Base-by-base conservation (phyloP, 2,888 invertebrate species). In the Catocala sponsa region DNA sequence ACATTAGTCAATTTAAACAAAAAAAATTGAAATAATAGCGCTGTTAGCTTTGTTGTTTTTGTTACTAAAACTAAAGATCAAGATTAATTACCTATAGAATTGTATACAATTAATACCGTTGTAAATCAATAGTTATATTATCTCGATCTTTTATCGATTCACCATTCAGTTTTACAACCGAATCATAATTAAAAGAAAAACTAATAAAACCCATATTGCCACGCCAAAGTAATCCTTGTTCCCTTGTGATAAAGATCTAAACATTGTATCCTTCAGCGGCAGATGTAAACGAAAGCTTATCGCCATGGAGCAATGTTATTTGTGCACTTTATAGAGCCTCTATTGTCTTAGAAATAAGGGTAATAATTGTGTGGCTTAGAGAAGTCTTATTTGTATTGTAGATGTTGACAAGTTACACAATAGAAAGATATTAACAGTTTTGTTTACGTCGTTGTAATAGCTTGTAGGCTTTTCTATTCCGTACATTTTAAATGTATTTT, bases 391-490 rank as follows among this genome's bases (percentile, higher is more conserved):
- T 25, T 11, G 55, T 25, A 2, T 38, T 68, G 12, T 10, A 58
- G 58, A 73, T 69, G 74, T 49, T 61, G 70, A 73, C 61, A 71
- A 38, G 65, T 53, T 38, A 70, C 72, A 59, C 60, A 64, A 64
- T 73, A 38, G 6, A 35, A 15, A 68, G 48, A 58, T 60, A 58
- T n/a, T 38, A 57, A 47, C 42, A 56, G 46, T 59, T 60, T 64
- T 61, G 64, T 64, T 68, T 65, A 54, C 56, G 55, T 59, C 48
- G 44, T 56, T 72, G n/a, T 49, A 54, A 56, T 35, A 50, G 38
- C 5, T n/a, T 47, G 47, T 25, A 38, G 35, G 2, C 7, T 38
- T 9, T 38, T 25, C 25, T 25, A 4, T 25, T 25, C 1, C 25
- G 25, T 25, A 25, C 25, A 25, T 4, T 25, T 25, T 25, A 25